These are phyloP conservation scores for Sebastes alutus DNA, from an alignment of 2,797 vertebrate genomes.

Conservation along the genomic window DNA sequence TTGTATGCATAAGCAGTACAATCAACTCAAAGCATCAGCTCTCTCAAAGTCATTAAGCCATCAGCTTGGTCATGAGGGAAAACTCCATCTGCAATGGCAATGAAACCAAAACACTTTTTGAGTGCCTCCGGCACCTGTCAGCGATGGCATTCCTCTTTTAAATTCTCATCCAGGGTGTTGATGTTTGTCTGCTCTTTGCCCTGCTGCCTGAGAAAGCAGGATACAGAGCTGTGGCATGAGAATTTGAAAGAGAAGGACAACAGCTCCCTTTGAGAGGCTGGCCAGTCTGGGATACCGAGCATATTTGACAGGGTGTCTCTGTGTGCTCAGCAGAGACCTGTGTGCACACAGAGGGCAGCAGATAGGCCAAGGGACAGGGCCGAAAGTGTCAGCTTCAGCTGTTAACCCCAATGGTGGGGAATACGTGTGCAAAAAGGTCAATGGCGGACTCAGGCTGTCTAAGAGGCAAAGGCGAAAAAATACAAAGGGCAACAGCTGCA, in stretches of 20 bases:
- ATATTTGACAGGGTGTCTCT: conserved; percentile 74
- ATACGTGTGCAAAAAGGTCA: conserved; percentile 16
- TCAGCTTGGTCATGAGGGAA: not conserved
- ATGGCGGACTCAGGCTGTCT: not conserved
- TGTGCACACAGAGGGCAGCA: conserved; percentile 51
- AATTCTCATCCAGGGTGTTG: conserved; percentile 15
- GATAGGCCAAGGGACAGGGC: conserved; percentile 22
- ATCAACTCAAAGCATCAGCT: not conserved
- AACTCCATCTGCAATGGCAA: not conserved
- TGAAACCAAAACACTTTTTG: not conserved
- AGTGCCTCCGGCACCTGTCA: conserved; percentile 13
- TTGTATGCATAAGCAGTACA: not conserved
- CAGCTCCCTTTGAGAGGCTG: conserved; percentile 63
- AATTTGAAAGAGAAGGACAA: conserved; percentile 51
- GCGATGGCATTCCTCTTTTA: conserved; percentile 23
- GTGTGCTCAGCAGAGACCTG: conserved; percentile 61
- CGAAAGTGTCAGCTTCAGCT: conserved; percentile 22
- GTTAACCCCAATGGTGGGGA: conserved; percentile 16
- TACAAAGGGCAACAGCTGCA: not conserved
- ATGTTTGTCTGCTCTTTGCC: conserved; percentile 33
- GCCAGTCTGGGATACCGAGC: conserved; percentile 50
- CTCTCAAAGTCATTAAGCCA: not conserved
- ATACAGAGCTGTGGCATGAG: conserved; percentile 29
- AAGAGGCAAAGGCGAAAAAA: fast-evolving
- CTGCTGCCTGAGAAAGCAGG: conserved; percentile 5